These are phyloP conservation scores for Andrena bicolor DNA, from an alignment of 2,888 invertebrate genomes.

Conservation along the genomic window DNA sequence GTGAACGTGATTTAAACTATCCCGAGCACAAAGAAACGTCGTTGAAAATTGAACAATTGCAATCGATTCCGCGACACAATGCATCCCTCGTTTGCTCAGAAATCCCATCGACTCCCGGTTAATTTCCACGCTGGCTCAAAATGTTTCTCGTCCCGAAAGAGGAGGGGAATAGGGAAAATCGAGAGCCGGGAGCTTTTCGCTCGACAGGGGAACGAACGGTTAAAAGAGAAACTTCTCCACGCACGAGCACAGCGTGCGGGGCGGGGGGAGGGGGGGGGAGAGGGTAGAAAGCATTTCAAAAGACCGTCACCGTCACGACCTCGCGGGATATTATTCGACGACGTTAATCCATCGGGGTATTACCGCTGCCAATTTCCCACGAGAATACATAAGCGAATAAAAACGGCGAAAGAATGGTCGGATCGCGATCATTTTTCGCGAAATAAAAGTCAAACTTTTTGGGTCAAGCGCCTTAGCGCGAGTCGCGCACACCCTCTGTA, in stretches of 20 bases:
- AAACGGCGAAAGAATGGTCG: not conserved
- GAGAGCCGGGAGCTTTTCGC: not conserved
- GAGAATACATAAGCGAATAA: constrained; percentile 39
- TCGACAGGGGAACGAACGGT: too few relatives aligned
- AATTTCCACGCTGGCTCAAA: constrained; percentile 1
- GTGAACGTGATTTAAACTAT: not conserved
- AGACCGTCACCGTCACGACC: constrained; percentile 23
- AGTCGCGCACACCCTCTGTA: not conserved
- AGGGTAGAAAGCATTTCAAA: constrained; percentile 29
- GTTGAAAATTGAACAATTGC: not conserved
- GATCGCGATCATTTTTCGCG: constrained; percentile 35
- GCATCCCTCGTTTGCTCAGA: not conserved
- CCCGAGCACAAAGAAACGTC: not conserved
- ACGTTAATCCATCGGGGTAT: constrained; percentile 52
- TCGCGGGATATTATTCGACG: constrained; percentile 30
- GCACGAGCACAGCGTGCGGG: too few relatives aligned
- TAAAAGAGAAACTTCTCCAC: constrained; percentile 10
- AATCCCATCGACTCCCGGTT: constrained; percentile 1
- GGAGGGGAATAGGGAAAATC: not conserved
- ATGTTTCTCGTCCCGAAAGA: not conserved
- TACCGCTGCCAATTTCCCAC: constrained; percentile 37
- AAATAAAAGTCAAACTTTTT: constrained; percentile 41
- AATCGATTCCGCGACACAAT: constrained; percentile 1
- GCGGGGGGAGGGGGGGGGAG: too few relatives aligned
- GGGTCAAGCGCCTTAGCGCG: constrained; percentile 43